A percentile compares a stretch with the other conserved stretches of the same genome.
Evolutionary conservation across 1,140 invertebrate genomes (phyloP).

Genomic region (Drosophila nasuta): DNA sequence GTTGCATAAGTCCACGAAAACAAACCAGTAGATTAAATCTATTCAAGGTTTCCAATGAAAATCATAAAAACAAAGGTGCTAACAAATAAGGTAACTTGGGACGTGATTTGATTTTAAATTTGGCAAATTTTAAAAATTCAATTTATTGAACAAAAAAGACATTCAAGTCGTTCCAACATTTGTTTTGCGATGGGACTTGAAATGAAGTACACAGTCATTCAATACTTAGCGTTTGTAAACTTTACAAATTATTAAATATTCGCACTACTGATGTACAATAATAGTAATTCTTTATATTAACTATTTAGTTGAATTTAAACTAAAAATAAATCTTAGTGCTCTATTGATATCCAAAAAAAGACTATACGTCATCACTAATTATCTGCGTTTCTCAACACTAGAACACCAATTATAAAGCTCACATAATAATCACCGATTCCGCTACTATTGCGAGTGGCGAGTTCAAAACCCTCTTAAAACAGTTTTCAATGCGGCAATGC

Average conservation of each 20-base stretch:
- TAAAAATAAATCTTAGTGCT: too few species aligned
- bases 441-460: background rate
- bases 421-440: constrained; percentile 11
- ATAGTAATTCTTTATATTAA: background rate
- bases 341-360: background rate
- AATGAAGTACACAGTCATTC: background rate
- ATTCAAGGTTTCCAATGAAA: constrained; percentile 7
- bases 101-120: constrained; percentile 7
- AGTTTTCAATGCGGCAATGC: constrained; percentile 48
- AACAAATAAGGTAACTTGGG: constrained; percentile 6
- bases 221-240: background rate
- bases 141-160: background rate
- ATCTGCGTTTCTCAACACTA: constrained; percentile 2
- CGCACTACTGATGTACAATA: background rate
- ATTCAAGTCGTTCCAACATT: background rate
- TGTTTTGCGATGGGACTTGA: background rate
- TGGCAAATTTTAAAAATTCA: background rate
- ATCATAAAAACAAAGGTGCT: constrained; percentile 6
- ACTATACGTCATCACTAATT: background rate
- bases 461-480: constrained; percentile 50
- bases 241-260: background rate
- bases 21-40: constrained; percentile 6
- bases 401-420: background rate
- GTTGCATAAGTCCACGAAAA: background rate
- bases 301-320: too few species aligned